Percentiles rank a stretch among this genome's conserved stretches.
These are phyloP conservation scores for Symphodus melops DNA, from an alignment of 2,113 vertebrate genomes.

Conservation along the genomic window DNA sequence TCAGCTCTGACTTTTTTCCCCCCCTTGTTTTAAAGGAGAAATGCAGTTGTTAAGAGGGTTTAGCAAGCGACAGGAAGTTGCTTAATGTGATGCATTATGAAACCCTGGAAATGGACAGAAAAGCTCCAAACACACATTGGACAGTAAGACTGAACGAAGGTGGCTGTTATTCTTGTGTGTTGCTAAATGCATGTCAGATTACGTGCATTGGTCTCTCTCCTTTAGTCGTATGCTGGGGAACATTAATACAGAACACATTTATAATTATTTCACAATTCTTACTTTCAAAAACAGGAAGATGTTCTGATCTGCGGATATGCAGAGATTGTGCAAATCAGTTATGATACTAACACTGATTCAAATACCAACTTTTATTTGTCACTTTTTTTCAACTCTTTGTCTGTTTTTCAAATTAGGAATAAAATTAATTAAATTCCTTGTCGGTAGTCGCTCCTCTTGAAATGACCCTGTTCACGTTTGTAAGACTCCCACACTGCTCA, in stretches of 20 bases:
- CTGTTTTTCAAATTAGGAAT: too few relatives aligned
- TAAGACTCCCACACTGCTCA: too few relatives aligned
- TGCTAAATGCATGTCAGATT: not conserved
- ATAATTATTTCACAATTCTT: too few relatives aligned
- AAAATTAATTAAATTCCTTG: too few relatives aligned
- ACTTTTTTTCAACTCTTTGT: not conserved
- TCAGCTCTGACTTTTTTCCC: not conserved
- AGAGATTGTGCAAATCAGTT: not conserved
- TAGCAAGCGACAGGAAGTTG: conserved; percentile 61
- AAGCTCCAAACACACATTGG: not conserved
- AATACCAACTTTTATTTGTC: too few relatives aligned
- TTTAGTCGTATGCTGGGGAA: not conserved
- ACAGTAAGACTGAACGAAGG: not conserved
- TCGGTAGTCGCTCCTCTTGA: too few relatives aligned
- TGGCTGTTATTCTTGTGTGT: not conserved
- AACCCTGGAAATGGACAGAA: conserved; percentile 40
- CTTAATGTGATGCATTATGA: conserved; percentile 60
- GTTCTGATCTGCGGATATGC: not conserved
- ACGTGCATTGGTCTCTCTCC: not conserved
- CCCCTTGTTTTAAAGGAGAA: conserved; percentile 4
- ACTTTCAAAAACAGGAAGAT: too few relatives aligned
- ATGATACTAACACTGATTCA: too few relatives aligned
- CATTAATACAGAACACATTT: not conserved
- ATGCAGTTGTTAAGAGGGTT: conserved; percentile 14
- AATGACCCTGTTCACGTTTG: too few relatives aligned